A percentile compares a stretch with the other conserved stretches of the same genome.
Evolutionary conservation across 2,113 vertebrate genomes (phyloP).

Genomic region (Chroicocephalus ridibundus): DNA sequence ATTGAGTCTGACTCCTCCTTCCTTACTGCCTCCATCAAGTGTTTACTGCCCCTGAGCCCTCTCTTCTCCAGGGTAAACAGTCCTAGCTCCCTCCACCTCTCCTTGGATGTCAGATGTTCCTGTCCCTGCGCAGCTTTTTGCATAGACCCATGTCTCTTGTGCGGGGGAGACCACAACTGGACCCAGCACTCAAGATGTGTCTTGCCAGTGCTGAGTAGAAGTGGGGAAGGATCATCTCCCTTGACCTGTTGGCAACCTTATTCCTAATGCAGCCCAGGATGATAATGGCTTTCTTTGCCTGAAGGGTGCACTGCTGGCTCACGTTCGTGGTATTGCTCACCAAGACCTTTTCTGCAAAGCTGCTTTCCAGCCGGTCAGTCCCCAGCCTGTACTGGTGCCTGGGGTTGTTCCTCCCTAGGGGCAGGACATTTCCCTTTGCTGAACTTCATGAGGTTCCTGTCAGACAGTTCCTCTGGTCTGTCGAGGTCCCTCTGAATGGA

Average conservation of each 20-base stretch:
- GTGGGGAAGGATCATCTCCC: neutral
- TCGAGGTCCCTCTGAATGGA: neutral
- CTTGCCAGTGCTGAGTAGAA: neutral
- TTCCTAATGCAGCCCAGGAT: no score
- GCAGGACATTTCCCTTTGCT: neutral
- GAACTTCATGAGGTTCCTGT: neutral
- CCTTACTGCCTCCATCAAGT: neutral
- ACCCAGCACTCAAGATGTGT: neutral
- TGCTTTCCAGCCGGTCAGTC: neutral
- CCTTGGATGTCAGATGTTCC: neutral
- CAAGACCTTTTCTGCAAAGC: neutral
- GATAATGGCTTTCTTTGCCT: neutral
- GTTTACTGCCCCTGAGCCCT: neutral
- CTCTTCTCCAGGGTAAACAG: neutral
- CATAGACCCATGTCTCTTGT: no score
- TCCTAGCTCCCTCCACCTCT: neutral
- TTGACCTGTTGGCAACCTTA: neutral
- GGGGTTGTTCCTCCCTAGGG: neutral
- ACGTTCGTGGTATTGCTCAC: rapidly evolving
- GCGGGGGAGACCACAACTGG: neutral
- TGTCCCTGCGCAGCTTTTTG: neutral
- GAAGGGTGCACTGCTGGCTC: neutral
- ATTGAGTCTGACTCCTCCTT: rapidly evolving
- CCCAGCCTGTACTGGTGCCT: neutral
- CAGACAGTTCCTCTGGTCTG: neutral